Evolutionary conservation across 30 jellyfish, hydroid and myxozoan genomes (phyloP).

Genomic region (Pseudorhiza aurosa): DNA sequence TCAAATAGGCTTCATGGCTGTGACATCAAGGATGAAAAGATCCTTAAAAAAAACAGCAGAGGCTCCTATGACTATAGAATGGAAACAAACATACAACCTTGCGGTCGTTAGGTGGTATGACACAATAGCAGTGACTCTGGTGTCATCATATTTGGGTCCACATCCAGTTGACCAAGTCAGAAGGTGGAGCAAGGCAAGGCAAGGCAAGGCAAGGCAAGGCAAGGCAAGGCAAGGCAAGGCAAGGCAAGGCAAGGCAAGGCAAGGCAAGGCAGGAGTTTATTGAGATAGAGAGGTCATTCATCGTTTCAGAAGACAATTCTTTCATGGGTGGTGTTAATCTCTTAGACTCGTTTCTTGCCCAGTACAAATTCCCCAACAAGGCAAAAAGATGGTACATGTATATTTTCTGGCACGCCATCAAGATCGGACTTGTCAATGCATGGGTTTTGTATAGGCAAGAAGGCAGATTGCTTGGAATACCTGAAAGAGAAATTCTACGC

Average conservation of each 20-base stretch:
- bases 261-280: too few relatives aligned
- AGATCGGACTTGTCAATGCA: not conserved
- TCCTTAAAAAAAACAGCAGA: not conserved
- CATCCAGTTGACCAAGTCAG: conserved; percentile 7
- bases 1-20: too few relatives aligned
- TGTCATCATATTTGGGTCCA: not conserved
- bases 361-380: not conserved
- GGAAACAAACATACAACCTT: not conserved
- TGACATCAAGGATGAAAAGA: too few relatives aligned
- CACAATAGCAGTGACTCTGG: conserved; percentile 12
- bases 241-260: too few relatives aligned
- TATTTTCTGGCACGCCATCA: conserved; percentile 4
- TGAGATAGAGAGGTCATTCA: conserved; percentile 1
- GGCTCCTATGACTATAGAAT: not conserved
- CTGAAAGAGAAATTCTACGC: not conserved
- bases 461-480: not conserved
- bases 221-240: too few relatives aligned
- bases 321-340: conserved; percentile 14
- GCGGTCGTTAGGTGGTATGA: conserved; percentile 1
- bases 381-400: not conserved
- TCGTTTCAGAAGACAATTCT: not conserved
- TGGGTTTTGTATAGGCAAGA: conserved; percentile 11
- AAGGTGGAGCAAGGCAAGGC: not conserved
- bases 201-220: too few relatives aligned
- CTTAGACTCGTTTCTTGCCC: not conserved